A percentile compares a stretch with the other conserved stretches of the same genome.
Conservation (phyloP, 2,797 vertebrate genomes). For the Crocodylus rhombifer region DNA sequence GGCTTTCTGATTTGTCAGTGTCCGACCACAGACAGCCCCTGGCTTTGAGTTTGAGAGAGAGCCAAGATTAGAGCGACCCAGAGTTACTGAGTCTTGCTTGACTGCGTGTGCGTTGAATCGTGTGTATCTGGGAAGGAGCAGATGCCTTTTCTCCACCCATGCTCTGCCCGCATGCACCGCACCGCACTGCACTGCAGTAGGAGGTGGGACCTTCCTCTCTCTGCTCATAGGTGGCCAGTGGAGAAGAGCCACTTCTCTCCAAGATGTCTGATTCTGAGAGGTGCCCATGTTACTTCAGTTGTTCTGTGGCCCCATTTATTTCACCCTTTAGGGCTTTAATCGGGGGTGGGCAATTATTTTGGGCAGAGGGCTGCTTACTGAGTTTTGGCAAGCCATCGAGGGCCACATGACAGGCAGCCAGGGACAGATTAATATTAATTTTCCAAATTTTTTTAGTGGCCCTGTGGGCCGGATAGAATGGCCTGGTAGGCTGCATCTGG, state of each 20-base stretch:
- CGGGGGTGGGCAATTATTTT: too few species aligned
- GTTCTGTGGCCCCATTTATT: not conserved
- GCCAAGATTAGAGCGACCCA: not conserved
- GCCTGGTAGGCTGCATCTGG: too few species aligned
- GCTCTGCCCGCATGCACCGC: too few species aligned
- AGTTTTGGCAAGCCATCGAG: too few species aligned
- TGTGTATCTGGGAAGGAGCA: too few species aligned
- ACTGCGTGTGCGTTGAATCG: too few species aligned
- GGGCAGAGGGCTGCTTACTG: too few species aligned
- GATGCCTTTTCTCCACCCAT: not conserved
- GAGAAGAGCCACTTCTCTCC: not conserved
- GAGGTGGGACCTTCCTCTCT: not conserved
- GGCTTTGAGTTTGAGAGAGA: not conserved
- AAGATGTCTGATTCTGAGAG: not conserved
- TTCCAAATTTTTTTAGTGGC: too few species aligned
- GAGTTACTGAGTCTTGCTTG: not conserved
- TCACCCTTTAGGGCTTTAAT: not conserved
- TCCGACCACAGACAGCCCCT: not conserved
- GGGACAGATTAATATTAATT: too few species aligned
- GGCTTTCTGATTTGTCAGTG: not conserved
- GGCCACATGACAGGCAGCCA: too few species aligned
- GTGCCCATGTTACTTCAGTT: not conserved
- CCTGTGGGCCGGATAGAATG: too few species aligned
- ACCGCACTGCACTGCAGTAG: not conserved
- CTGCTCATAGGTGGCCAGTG: not conserved